Conservation (phyloP, 2,113 vertebrate genomes). For the Henicopernis longicauda region DNA sequence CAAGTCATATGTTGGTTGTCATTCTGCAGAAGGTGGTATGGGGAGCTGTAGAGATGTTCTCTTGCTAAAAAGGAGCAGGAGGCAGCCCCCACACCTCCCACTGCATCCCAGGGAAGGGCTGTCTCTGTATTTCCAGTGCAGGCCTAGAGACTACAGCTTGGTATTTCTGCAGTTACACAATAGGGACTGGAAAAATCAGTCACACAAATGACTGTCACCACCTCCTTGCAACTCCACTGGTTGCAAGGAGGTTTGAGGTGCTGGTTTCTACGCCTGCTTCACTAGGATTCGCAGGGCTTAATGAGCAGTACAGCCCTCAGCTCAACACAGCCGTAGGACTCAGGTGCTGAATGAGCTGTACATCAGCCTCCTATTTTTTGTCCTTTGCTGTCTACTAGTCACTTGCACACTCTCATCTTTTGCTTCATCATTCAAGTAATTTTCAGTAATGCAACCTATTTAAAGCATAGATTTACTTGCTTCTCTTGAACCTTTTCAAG, state of each 20-base stretch:
- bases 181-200: background rate
- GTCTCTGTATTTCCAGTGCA: background rate
- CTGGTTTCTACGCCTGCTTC: background rate
- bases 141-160: background rate
- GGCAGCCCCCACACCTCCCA: constrained; percentile 51
- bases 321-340: background rate
- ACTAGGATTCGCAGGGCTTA: background rate
- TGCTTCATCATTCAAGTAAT: background rate
- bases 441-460: background rate
- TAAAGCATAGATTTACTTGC: background rate
- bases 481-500: background rate
- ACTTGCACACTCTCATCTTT: background rate
- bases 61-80: constrained; percentile 48
- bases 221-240: background rate
- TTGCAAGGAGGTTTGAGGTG: background rate
- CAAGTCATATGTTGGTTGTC: constrained; percentile 62
- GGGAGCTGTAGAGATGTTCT: constrained; percentile 54
- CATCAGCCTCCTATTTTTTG: background rate
- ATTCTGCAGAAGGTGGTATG: constrained; percentile 47
- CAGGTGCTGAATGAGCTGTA: background rate
- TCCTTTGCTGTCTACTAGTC: background rate
- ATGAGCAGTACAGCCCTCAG: background rate
- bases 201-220: background rate
- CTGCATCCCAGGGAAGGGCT: constrained; percentile 3
- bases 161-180: background rate